Conservation (phyloP, 1,140 invertebrate species). For the Penaeus chinensis region DNA sequence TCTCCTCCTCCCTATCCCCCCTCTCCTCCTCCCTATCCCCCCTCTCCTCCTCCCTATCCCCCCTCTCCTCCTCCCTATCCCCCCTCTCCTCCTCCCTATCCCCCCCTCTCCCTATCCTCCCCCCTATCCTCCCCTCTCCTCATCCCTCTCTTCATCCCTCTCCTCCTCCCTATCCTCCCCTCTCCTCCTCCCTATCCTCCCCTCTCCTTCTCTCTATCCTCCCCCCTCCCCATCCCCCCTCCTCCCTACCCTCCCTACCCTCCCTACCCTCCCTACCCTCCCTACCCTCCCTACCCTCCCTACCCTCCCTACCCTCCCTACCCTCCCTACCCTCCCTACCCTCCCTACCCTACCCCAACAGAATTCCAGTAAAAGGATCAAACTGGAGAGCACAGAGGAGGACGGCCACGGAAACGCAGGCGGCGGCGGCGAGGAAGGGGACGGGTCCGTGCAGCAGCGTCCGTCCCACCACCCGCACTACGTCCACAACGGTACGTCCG, state of each 20-base stretch:
- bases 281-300: neutral
- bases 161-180: neutral
- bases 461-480: slow-evolving; percentile 49
- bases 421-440: slow-evolving; percentile 13
- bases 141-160: neutral
- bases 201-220: no score
- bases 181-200: no score
- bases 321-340: neutral
- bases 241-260: no score
- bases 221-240: neutral
- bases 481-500: slow-evolving; percentile 51
- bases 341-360: neutral
- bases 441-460: neutral
- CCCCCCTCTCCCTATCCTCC: neutral
- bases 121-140: neutral
- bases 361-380: slow-evolving; percentile 46
- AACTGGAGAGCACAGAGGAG: slow-evolving; percentile 38
- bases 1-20: neutral
- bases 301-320: neutral
- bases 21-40: neutral
- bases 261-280: neutral
- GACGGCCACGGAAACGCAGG: slow-evolving; percentile 17
- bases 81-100: neutral
- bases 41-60: neutral
- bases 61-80: slow-evolving; percentile 21